These are phyloP conservation scores for Cotesia chilonis DNA, from an alignment of 1,140 invertebrate species.

Conservation along the genomic window DNA sequence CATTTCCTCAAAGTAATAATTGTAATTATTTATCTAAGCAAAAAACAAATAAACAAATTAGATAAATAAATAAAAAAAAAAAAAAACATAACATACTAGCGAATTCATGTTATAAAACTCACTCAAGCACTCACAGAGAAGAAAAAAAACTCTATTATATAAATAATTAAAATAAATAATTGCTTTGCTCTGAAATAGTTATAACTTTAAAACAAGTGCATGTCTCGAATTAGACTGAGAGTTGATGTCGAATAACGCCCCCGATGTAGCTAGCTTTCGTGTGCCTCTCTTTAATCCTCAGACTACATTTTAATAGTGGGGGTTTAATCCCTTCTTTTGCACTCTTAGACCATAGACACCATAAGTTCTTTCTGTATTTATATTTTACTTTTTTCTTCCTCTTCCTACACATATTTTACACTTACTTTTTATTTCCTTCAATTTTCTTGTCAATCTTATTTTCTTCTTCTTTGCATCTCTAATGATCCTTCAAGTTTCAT, in stretches of 20 bases:
- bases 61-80: no score
- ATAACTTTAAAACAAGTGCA: constrained; percentile 37
- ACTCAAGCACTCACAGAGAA: no score
- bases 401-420: background rate
- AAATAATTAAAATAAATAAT: background rate
- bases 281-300: constrained; percentile 42
- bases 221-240: constrained; percentile 60
- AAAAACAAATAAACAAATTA: no score
- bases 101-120: no score
- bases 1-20: background rate
- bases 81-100: no score
- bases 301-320: constrained; percentile 60
- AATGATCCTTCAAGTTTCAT: no score
- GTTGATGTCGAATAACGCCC: constrained; percentile 60
- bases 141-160: no score
- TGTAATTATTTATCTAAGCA: constrained; percentile 6
- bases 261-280: constrained; percentile 60
- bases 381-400: background rate
- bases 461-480: constrained; percentile 4
- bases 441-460: background rate
- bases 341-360: constrained; percentile 38
- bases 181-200: background rate
- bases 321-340: constrained; percentile 62
- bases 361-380: background rate
- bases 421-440: background rate